Evolutionary conservation across 2,888 invertebrate genomes (phyloP).

Genomic region (Agriotes lineatus): DNA sequence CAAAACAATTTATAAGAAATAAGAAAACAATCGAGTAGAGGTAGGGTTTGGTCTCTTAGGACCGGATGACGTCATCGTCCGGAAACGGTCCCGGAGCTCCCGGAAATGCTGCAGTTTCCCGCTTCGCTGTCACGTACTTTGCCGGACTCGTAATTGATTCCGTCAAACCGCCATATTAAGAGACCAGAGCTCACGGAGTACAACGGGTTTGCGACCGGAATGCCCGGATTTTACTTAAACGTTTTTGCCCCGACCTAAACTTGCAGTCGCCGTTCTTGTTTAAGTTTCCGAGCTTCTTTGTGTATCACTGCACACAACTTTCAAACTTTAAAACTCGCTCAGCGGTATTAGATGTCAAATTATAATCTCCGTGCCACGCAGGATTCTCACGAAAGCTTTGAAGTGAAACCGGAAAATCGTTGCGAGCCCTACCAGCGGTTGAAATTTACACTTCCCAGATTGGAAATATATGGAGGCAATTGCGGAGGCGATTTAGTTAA

Average conservation of each 20-base stretch:
- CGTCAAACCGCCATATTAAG: slow-evolving; percentile 40
- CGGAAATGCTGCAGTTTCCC: slow-evolving; percentile 48
- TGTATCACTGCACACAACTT: slow-evolving; percentile 33
- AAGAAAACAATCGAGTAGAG: slow-evolving; percentile 63
- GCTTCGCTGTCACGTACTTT: slow-evolving; percentile 48
- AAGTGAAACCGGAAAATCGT: slow-evolving; percentile 37
- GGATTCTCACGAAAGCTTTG: slow-evolving; percentile 28
- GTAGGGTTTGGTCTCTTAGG: slow-evolving; percentile 58
- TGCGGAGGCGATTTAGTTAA: slow-evolving; percentile 34
- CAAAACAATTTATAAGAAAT: slow-evolving; percentile 64
- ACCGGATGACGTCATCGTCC: slow-evolving; percentile 50
- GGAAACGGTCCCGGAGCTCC: slow-evolving; percentile 47
- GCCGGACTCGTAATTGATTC: slow-evolving; percentile 46
- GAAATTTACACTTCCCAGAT: slow-evolving; percentile 33
- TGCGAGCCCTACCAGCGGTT: neutral
- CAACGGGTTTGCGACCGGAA: slow-evolving; percentile 22
- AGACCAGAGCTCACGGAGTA: slow-evolving; percentile 6
- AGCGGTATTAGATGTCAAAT: slow-evolving; percentile 44
- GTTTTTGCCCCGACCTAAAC: slow-evolving; percentile 24
- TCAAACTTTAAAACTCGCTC: slow-evolving; percentile 33
- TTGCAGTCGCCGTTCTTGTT: slow-evolving; percentile 30
- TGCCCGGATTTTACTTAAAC: slow-evolving; percentile 12
- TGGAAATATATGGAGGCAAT: slow-evolving; percentile 35
- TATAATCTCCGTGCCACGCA: slow-evolving; percentile 34
- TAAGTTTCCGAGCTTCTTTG: slow-evolving; percentile 33